Conservation (phyloP, 2,113 vertebrate genomes). For the Tragelaphus strepsiceros region DNA sequence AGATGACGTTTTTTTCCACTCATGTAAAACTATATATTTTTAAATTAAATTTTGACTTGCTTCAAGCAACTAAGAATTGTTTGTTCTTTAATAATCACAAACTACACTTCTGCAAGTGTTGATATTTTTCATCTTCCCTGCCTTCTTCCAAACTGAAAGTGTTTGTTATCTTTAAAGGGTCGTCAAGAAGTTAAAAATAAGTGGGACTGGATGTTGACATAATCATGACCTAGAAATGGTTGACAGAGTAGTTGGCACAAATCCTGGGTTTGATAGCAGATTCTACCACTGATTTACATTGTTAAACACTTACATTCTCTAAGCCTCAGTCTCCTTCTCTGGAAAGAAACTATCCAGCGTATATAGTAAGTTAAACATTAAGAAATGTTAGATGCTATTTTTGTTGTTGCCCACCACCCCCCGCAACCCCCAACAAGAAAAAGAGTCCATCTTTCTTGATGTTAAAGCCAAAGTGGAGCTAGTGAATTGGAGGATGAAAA, state of each 20-base stretch:
- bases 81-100: background rate
- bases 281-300: background rate
- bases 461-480: background rate
- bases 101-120: background rate
- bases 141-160: background rate
- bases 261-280: background rate
- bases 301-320: background rate
- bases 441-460: background rate
- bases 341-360: background rate
- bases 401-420: background rate
- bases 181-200: background rate
- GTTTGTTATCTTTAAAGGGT: background rate
- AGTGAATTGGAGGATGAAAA: background rate
- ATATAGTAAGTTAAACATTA: background rate
- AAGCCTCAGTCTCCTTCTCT: background rate
- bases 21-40: background rate
- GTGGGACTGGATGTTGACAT: background rate
- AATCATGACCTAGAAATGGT: background rate
- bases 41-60: background rate
- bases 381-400: background rate
- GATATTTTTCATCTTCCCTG: background rate
- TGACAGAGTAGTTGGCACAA: background rate
- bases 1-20: background rate
- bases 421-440: background rate
- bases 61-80: background rate